A percentile compares a stretch with the other conserved stretches of the same genome.
Evolutionary conservation across 2,113 vertebrate genomes (phyloP).

Genomic region (Hiodon tergisus): DNA sequence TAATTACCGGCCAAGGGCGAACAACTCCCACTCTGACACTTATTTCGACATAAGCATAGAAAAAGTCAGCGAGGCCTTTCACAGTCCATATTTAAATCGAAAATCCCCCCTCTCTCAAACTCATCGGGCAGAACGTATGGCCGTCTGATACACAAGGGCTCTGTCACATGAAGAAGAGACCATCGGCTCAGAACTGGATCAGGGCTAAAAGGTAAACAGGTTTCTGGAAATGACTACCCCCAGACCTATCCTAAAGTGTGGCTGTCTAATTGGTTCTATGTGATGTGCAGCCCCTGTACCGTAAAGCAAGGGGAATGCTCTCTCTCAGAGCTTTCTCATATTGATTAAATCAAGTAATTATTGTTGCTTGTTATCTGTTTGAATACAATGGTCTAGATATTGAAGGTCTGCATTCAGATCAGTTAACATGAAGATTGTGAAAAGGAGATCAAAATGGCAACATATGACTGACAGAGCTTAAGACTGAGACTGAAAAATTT

Average conservation of each 20-base stretch:
- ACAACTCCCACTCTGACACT: neutral
- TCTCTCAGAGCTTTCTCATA: too few species aligned
- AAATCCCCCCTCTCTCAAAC: slow-evolving; percentile 14
- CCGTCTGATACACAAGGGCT: slow-evolving; percentile 18
- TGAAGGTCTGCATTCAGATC: too few species aligned
- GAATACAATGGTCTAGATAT: too few species aligned
- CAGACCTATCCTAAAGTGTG: too few species aligned
- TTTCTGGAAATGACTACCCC: too few species aligned
- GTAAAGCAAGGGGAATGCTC: too few species aligned
- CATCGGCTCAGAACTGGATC: neutral
- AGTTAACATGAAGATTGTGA: too few species aligned
- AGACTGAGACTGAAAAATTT: slow-evolving; percentile 6
- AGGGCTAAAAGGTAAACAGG: neutral
- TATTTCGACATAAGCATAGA: neutral
- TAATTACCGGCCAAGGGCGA: neutral
- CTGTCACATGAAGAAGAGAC: slow-evolving; percentile 30
- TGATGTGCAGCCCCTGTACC: too few species aligned
- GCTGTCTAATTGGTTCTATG: too few species aligned
- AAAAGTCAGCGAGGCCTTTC: neutral
- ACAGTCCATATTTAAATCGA: neutral
- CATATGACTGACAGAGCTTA: neutral
- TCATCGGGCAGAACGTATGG: slow-evolving; percentile 13
- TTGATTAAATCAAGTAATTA: too few species aligned
- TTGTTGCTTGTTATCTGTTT: too few species aligned
- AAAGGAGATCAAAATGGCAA: neutral